A percentile compares a stretch with the other conserved stretches of the same genome.
Evolutionary conservation across 2,797 vertebrate species (phyloP).

Genomic region (Sarcoramphus papa): DNA sequence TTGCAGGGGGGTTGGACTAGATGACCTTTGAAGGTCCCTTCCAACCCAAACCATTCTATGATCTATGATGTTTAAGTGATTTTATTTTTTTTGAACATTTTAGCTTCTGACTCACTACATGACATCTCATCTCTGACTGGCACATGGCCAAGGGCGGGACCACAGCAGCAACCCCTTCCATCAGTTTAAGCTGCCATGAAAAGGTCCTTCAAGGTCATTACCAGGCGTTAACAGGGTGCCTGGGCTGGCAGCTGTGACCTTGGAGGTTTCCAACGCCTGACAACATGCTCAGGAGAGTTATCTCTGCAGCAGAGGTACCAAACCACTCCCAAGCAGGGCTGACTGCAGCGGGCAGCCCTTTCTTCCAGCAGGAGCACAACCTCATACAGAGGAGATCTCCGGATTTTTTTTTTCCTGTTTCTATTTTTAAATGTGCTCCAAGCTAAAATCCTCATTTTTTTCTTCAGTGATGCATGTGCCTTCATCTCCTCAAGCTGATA

Average conservation of each 20-base stretch:
- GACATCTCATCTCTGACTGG: neutral
- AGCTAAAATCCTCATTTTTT: neutral
- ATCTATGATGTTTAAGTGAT: neutral
- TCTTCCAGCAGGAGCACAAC: neutral
- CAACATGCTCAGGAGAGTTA: neutral
- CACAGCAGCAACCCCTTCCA: neutral
- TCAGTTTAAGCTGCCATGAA: neutral
- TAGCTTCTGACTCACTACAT: neutral
- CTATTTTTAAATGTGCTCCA: slow-evolving; percentile 4
- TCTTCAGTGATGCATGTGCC: neutral
- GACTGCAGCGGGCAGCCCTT: neutral
- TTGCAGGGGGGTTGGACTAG: neutral
- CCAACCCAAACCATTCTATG: neutral
- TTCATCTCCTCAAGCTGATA: neutral
- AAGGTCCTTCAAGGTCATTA: neutral
- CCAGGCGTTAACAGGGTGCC: neutral
- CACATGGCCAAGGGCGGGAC: neutral
- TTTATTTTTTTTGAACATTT: neutral
- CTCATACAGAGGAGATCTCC: neutral
- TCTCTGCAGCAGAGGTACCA: neutral
- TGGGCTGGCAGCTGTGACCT: neutral
- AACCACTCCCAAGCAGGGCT: neutral
- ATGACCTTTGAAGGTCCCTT: neutral
- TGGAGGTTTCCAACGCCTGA: neutral
- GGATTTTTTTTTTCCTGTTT: neutral